Conservation (phyloP, 2,797 vertebrate species). For the Oreochromis grahami region DNA sequence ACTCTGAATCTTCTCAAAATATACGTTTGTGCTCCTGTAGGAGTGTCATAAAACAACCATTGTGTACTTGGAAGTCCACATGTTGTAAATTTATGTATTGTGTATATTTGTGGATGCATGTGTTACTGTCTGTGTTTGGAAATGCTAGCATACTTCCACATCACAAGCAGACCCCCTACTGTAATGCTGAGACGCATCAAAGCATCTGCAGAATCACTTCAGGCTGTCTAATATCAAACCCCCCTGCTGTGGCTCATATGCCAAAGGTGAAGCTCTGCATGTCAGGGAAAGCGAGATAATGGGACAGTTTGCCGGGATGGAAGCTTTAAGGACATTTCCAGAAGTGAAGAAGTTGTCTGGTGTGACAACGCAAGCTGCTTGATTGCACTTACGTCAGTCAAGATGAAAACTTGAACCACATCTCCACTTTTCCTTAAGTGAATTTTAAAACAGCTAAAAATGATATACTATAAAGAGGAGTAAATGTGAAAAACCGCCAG, state of each 20-base stretch:
- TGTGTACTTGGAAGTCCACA: neutral
- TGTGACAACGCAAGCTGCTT: neutral
- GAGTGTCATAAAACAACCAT: neutral
- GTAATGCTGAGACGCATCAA: slow-evolving; percentile 39
- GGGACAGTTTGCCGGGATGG: neutral
- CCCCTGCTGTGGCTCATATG: neutral
- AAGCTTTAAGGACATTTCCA: neutral
- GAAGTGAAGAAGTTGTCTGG: neutral
- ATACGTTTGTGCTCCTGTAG: neutral
- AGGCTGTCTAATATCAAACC: slow-evolving; percentile 15
- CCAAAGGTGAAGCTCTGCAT: neutral
- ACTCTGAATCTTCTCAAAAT: neutral
- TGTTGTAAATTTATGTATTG: neutral
- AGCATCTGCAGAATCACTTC: slow-evolving; percentile 44
- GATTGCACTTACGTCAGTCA: neutral
- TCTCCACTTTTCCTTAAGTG: neutral
- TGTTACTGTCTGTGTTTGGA: neutral
- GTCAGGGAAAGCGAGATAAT: neutral
- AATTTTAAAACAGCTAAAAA: neutral
- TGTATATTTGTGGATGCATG: neutral
- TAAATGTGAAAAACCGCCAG: neutral
- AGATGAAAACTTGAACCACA: neutral
- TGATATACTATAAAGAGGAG: neutral
- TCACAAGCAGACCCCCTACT: slow-evolving; percentile 17
- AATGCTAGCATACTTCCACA: neutral